phyloP scores from a whole-genome alignment of 2,797 vertebrate species.

The Okamejei kenojei region DNA sequence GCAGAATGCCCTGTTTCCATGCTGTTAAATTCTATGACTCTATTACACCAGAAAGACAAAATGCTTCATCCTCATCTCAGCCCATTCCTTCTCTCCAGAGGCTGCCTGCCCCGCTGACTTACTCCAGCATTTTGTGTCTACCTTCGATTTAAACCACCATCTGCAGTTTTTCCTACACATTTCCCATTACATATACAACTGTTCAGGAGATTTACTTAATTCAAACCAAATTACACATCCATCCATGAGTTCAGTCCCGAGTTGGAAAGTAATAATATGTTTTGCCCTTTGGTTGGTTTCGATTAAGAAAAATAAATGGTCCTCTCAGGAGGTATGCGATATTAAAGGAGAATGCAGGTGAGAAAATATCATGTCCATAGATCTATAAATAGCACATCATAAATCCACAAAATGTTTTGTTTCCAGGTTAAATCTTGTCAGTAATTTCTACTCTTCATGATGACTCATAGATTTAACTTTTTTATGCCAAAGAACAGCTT shows the following conservation, averaged over 20 bases:
- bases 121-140: no score
- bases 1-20: no score
- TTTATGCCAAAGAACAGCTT: constrained; percentile 6
- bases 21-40: no score
- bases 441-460: not conserved
- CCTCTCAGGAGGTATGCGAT: no score
- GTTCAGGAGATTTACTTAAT: not conserved
- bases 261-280: not conserved
- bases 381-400: not conserved
- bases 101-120: no score
- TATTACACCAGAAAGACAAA: not conserved
- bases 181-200: not conserved
- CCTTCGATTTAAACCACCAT: no score
- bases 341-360: not conserved
- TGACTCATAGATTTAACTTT: not conserved
- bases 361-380: not conserved
- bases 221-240: not conserved
- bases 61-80: not conserved
- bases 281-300: not conserved
- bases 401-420: not conserved
- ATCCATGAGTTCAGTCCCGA: no score
- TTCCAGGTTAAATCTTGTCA: not conserved
- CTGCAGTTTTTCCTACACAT: no score
- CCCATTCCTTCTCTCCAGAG: not conserved
- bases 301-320: not conserved